phyloP scores from a whole-genome alignment of 2,888 invertebrate genomes.

The Andricus quercusramuli region DNA sequence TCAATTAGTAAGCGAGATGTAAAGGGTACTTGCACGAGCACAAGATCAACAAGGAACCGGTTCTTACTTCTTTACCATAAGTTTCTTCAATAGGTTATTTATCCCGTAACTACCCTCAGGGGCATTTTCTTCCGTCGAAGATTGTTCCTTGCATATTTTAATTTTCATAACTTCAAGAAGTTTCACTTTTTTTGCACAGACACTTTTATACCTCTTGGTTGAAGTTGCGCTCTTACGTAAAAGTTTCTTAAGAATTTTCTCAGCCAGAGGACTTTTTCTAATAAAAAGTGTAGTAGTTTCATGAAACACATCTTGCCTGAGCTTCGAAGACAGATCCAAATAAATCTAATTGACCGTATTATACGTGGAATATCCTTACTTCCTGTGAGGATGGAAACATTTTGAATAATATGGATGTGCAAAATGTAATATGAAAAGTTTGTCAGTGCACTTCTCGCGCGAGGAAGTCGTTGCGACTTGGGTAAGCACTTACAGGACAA shows the following conservation, averaged over 20 bases:
- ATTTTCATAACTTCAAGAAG: slow-evolving; percentile 31
- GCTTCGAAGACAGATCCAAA: not conserved
- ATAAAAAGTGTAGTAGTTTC: slow-evolving; percentile 27
- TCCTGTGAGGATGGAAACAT: not conserved
- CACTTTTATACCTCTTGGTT: slow-evolving; percentile 23
- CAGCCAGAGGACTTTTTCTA: slow-evolving; percentile 20
- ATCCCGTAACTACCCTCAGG: slow-evolving; percentile 31
- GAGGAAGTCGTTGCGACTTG: slow-evolving; percentile 9
- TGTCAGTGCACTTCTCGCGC: not conserved
- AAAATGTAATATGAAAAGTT: slow-evolving; percentile 26
- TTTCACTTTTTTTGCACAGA: slow-evolving; percentile 28
- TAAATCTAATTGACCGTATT: not conserved
- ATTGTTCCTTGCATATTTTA: slow-evolving; percentile 40
- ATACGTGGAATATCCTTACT: not conserved
- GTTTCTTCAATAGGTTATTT: slow-evolving; percentile 14
- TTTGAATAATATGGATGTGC: not conserved
- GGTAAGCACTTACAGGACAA: slow-evolving; percentile 32
- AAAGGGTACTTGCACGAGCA: slow-evolving; percentile 9
- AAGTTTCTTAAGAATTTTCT: slow-evolving; percentile 28
- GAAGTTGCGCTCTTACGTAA: slow-evolving; percentile 20
- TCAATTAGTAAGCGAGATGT: slow-evolving; percentile 34
- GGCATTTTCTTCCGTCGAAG: slow-evolving; percentile 35
- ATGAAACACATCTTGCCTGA: not conserved
- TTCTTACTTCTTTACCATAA: not conserved
- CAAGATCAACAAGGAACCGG: slow-evolving; percentile 20